These are phyloP conservation scores for Drosophila pseudoobscura DNA, from an alignment of 1,140 invertebrate genomes.

Conservation along the genomic window DNA sequence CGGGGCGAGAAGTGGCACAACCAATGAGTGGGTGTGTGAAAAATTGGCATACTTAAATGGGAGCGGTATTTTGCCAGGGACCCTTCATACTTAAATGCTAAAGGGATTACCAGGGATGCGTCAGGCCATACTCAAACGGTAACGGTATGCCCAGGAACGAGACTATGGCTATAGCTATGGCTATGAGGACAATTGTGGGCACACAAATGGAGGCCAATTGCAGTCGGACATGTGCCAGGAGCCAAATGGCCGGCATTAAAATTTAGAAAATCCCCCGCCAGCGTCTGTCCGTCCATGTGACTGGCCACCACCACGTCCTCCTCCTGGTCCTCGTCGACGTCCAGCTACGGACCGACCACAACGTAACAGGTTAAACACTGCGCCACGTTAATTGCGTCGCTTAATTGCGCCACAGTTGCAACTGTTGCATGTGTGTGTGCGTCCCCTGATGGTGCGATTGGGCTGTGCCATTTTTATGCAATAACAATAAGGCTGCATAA, in stretches of 20 bases:
- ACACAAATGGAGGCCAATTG: conserved; percentile 73
- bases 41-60: conserved; percentile 58
- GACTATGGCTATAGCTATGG: conserved; percentile 8
- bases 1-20: conserved; percentile 7
- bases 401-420: conserved; percentile 76
- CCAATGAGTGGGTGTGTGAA: conserved; percentile 58
- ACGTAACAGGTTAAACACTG: conserved; percentile 79
- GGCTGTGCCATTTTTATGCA: conserved; percentile 70
- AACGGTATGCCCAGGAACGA: conserved; percentile 22
- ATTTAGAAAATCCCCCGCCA: conserved; percentile 69
- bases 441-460: conserved; percentile 3
- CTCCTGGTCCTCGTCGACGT: conserved; percentile 14
- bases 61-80: too few species aligned
- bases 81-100: conserved; percentile 34
- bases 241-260: conserved; percentile 70
- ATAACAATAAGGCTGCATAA: conserved; percentile 80
- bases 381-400: conserved; percentile 75
- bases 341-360: conserved; percentile 19
- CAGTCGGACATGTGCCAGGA: conserved; percentile 43
- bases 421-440: conserved; percentile 63
- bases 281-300: conserved; percentile 29
- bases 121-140: conserved; percentile 32
- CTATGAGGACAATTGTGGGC: conserved; percentile 66
- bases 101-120: too few species aligned
- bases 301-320: conserved; percentile 17